A percentile compares a stretch with the other conserved stretches of the same genome.
These are phyloP conservation scores for Corythoichthys haematopterus DNA, from an alignment of 2,113 vertebrate genomes.

Conservation along the genomic window DNA sequence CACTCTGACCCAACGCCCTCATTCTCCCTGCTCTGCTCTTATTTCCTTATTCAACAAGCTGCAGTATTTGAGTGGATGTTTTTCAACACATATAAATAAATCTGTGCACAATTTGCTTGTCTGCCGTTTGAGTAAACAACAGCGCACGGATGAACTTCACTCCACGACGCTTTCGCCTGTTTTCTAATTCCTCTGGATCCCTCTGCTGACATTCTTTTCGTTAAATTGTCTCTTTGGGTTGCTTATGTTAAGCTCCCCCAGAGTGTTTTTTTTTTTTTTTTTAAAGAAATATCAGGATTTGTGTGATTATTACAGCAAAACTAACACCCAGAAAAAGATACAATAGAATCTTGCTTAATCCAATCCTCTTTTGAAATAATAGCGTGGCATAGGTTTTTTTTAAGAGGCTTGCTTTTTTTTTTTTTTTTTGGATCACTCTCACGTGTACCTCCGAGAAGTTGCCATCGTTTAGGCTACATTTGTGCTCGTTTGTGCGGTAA, in stretches of 20 bases:
- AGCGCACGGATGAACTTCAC: conserved; percentile 60
- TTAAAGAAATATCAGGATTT: background rate
- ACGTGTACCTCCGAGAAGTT: no score
- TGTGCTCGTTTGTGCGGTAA: no score
- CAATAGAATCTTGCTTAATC: no score
- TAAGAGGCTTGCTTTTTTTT: no score
- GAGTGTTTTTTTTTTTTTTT: background rate
- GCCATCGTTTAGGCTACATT: no score
- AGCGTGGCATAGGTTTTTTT: no score
- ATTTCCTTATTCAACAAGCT: conserved; percentile 65
- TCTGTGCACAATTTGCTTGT: conserved; percentile 56
- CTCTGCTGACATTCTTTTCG: background rate
- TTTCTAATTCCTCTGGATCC: conserved; percentile 34
- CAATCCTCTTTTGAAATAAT: no score
- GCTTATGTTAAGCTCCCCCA: background rate
- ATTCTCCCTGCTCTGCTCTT: conserved; percentile 36
- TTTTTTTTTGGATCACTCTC: no score
- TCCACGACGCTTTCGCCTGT: conserved; percentile 44
- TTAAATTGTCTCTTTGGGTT: conserved; percentile 11
- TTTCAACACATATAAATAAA: conserved; percentile 70
- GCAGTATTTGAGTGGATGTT: conserved; percentile 59
- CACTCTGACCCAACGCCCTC: conserved; percentile 54
- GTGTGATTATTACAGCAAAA: background rate
- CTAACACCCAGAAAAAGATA: no score
- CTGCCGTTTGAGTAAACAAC: conserved; percentile 60